phyloP scores from a whole-genome alignment of 1,140 invertebrate species.

The Euschistus heros region DNA sequence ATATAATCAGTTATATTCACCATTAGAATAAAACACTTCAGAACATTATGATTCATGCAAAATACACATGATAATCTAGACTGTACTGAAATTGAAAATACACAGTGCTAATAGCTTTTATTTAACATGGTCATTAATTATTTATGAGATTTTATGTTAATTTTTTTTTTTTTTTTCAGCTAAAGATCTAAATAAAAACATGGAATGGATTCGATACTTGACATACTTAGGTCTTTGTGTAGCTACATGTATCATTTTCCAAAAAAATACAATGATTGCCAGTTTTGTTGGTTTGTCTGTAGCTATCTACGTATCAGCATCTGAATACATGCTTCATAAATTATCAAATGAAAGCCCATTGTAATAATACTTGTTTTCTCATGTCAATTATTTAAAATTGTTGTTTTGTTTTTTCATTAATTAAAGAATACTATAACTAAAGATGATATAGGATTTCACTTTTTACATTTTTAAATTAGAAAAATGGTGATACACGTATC shows the following conservation, averaged over 20 bases:
- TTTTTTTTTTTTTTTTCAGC: conserved; percentile 12
- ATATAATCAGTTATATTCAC: no score
- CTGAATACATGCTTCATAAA: conserved; percentile 50
- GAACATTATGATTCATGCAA: no score
- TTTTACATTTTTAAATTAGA: no score
- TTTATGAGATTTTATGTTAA: conserved; percentile 5
- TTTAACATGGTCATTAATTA: conserved; percentile 17
- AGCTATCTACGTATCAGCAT: conserved; percentile 62
- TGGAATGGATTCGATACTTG: conserved; percentile 48
- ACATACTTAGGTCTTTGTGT: conserved; percentile 69
- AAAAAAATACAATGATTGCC: conserved; percentile 58
- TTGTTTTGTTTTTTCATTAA: no score
- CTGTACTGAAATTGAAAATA: no score
- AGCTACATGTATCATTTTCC: conserved; percentile 71
- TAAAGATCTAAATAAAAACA: conserved; percentile 7
- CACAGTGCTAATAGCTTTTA: no score
- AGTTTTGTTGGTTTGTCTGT: conserved; percentile 61
- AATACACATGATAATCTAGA: no score
- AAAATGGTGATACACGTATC: no score
- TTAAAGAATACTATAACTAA: no score
- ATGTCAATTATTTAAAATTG: no score
- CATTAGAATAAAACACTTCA: no score
- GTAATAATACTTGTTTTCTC: background rate
- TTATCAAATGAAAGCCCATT: background rate
- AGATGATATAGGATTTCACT: no score